phyloP scores from a whole-genome alignment of 2,113 vertebrate genomes.

The Myotis lucifugus region DNA sequence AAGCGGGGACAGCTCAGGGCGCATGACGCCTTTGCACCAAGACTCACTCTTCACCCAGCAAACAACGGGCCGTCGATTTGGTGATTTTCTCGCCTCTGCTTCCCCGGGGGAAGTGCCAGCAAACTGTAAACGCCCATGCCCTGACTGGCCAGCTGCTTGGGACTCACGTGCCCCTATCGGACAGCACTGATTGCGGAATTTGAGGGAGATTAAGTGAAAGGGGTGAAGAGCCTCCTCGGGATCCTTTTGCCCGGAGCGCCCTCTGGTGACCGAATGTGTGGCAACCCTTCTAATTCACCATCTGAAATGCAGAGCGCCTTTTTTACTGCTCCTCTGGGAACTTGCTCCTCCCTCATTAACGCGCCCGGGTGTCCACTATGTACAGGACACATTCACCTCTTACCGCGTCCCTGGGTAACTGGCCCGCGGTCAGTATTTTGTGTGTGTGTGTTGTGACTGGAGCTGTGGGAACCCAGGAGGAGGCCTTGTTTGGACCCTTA shows the following conservation, averaged over 20 bases:
- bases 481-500: background rate
- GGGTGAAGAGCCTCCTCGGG: background rate
- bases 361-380: background rate
- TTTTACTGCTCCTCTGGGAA: background rate
- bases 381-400: background rate
- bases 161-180: accelerated
- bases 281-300: background rate
- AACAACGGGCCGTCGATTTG: background rate
- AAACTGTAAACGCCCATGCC: background rate
- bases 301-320: accelerated
- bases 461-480: background rate
- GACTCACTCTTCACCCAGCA: background rate
- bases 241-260: background rate
- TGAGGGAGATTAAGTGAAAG: too few relatives aligned
- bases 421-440: background rate
- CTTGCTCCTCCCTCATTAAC: background rate
- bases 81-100: background rate
- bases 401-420: background rate
- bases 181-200: too few relatives aligned
- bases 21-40: background rate
- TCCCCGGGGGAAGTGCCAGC: background rate
- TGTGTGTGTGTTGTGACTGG: background rate
- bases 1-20: background rate
- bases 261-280: background rate
- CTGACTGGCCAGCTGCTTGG: background rate